Conservation (phyloP, 2,113 vertebrate genomes). For the Apteryx owenii region DNA sequence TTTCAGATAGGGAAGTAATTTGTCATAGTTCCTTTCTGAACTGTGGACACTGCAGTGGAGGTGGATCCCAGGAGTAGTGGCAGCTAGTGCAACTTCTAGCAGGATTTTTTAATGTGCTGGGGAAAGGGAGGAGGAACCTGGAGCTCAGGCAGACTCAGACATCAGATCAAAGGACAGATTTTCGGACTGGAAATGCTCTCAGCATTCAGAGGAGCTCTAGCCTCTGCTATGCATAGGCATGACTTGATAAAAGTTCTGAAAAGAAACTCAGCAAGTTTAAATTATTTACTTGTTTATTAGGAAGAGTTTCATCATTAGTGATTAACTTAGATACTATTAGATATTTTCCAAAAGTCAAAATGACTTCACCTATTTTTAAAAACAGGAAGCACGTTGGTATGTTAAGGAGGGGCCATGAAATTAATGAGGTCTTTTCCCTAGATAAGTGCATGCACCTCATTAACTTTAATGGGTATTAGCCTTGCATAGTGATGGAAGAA, state of each 20-base stretch:
- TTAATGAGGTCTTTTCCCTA: constrained; percentile 2
- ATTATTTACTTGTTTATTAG: background rate
- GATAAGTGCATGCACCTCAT: background rate
- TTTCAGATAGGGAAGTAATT: background rate
- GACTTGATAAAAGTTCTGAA: background rate
- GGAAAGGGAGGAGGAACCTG: background rate
- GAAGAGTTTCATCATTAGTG: background rate
- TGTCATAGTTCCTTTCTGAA: background rate
- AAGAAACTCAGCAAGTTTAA: background rate
- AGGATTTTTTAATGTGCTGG: background rate
- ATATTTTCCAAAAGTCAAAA: background rate
- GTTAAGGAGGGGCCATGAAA: background rate
- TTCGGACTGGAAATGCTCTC: background rate
- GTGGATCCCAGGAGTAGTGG: background rate
- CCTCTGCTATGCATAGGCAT: background rate
- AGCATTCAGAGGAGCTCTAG: background rate
- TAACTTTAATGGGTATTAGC: background rate
- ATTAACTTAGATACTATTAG: background rate
- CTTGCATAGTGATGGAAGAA: background rate
- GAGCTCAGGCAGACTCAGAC: background rate
- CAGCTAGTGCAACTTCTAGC: background rate
- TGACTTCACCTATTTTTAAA: background rate
- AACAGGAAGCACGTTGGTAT: background rate
- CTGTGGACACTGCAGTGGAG: background rate
- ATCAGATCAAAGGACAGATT: background rate